Percentiles rank a stretch among this genome's conserved stretches.
Evolutionary conservation across 2,888 invertebrate genomes (phyloP).

Genomic region (Cordilura impudica): DNA sequence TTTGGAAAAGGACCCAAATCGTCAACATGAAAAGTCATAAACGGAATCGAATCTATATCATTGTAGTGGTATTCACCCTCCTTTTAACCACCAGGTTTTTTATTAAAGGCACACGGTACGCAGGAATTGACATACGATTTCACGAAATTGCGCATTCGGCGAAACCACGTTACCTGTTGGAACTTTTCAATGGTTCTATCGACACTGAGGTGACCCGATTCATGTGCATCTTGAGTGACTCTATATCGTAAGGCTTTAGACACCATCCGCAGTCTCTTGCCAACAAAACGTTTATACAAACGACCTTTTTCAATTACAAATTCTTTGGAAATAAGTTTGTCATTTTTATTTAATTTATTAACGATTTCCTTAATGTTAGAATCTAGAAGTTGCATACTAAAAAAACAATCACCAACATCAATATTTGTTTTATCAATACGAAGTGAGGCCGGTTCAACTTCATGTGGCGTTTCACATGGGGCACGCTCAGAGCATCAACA

Average conservation of each 20-base stretch:
- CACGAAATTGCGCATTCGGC: slow-evolving; percentile 71
- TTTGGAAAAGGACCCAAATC: slow-evolving; percentile 49
- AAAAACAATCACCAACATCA: neutral
- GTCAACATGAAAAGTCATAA: slow-evolving; percentile 19
- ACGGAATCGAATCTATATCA: slow-evolving; percentile 25
- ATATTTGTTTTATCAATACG: neutral
- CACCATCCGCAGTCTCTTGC: slow-evolving; percentile 30
- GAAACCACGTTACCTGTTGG: slow-evolving; percentile 74
- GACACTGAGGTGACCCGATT: slow-evolving; percentile 55
- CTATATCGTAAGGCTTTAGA: slow-evolving; percentile 26
- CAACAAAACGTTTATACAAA: neutral
- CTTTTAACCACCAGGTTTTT: slow-evolving; percentile 54
- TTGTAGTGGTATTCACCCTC: slow-evolving; percentile 29
- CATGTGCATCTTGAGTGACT: slow-evolving; percentile 42
- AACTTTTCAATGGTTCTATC: slow-evolving; percentile 66
- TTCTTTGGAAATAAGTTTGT: neutral
- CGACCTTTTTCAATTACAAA: neutral
- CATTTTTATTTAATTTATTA: neutral
- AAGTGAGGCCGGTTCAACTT: neutral
- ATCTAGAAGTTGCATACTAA: neutral
- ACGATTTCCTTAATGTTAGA: neutral
- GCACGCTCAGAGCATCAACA: slow-evolving; percentile 35
- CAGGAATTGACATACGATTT: slow-evolving; percentile 70
- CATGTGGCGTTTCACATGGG: neutral
- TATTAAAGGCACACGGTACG: slow-evolving; percentile 70